Base-by-base conservation (phyloP, 1,140 invertebrate genomes). In the Drosophila parabipectinata region DNA sequence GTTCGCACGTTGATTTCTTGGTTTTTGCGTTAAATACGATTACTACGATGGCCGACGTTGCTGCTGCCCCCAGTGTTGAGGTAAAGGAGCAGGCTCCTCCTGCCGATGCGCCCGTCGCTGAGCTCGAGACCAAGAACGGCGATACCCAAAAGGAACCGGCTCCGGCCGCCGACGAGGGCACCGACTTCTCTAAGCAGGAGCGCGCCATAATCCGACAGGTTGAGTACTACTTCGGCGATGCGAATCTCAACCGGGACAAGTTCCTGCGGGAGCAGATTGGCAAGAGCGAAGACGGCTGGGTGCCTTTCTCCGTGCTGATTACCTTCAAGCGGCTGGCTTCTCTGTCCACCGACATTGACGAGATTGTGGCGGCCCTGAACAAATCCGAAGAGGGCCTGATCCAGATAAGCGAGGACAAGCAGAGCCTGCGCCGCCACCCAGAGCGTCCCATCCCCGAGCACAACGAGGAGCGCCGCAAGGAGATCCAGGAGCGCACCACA, bases 221-320 rank as follows among this genome's bases (percentile, higher is more conserved):
- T 1, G 94, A 95, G 89, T 95, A 95, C 89, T 95, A 95, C 76
- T 95, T 95, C 63, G 93, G 98, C 58, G 96, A 99, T 91, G 94
- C 96, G 3, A 99, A 99, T 92, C 93, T 99, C 44, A 94, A 95
- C 5, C 94, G 95, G 69, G 98, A 99, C 89, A 98, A 97, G 90
- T 99, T 99, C 89, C 92, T 99, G 2, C 95, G 95, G 69, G 95
- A 97, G 71, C 95, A 98, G 92, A 94, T 97, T 1, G 83, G 77
- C 3, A 96, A 95, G 79, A 92, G 96, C 66, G 96, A 98, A 78
- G 95, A 98, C 71, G 98, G 98, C 7, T 99, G 98, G 98, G 94
- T 99, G 24, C 94, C 97, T 1, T 90, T 99, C 37, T 94, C 96
- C 1, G 94, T 96, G 1, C 94, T 99, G 92, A 92, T 97, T 28